phyloP scores from a whole-genome alignment of 2,797 vertebrate genomes.

The Macropodus opercularis region DNA sequence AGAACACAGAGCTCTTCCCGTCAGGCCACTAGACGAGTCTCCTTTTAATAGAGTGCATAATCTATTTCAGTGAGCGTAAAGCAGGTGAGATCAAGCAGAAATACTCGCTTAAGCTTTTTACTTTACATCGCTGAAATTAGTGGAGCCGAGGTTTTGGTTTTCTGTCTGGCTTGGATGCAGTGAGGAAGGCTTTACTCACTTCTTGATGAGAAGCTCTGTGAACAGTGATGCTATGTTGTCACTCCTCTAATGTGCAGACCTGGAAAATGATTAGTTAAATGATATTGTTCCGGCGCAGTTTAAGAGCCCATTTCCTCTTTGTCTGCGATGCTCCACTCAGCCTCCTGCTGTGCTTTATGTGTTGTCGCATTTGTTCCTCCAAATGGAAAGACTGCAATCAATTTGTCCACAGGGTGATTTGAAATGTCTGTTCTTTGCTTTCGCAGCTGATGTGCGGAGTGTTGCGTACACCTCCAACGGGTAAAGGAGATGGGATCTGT shows the following conservation, averaged over 20 bases:
- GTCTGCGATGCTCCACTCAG: slow-evolving; percentile 1
- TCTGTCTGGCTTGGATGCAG: slow-evolving; percentile 17
- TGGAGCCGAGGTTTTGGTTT: slow-evolving; percentile 11
- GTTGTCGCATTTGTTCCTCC: slow-evolving; percentile 4
- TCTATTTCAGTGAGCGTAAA: slow-evolving; percentile 22
- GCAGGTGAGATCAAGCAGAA: slow-evolving; percentile 17
- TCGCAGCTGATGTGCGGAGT: slow-evolving; percentile 8
- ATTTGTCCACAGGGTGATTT: slow-evolving; percentile 22
- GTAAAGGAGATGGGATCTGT: slow-evolving; percentile 36
- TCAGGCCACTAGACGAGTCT: slow-evolving; percentile 8
- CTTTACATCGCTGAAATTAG: slow-evolving; percentile 19
- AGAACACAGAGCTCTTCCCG: slow-evolving; percentile 23
- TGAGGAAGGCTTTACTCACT: slow-evolving; percentile 1
- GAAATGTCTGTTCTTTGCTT: slow-evolving; percentile 19
- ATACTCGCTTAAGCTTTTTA: slow-evolving; percentile 33
- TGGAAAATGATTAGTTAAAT: slow-evolving; percentile 14
- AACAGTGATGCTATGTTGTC: slow-evolving; percentile 11
- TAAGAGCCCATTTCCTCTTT: neutral
- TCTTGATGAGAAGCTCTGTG: slow-evolving; percentile 5
- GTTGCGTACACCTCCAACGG: slow-evolving; percentile 9
- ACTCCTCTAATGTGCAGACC: slow-evolving; percentile 3
- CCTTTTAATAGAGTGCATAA: slow-evolving; percentile 21
- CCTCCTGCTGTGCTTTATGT: slow-evolving; percentile 6
- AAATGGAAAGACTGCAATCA: slow-evolving; percentile 10
- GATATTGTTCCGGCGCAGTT: slow-evolving; percentile 7